A percentile compares a stretch with the other conserved stretches of the same genome.
These are phyloP conservation scores for Malurus alboscapulatus DNA, from an alignment of 2,113 vertebrate species.

Conservation along the genomic window DNA sequence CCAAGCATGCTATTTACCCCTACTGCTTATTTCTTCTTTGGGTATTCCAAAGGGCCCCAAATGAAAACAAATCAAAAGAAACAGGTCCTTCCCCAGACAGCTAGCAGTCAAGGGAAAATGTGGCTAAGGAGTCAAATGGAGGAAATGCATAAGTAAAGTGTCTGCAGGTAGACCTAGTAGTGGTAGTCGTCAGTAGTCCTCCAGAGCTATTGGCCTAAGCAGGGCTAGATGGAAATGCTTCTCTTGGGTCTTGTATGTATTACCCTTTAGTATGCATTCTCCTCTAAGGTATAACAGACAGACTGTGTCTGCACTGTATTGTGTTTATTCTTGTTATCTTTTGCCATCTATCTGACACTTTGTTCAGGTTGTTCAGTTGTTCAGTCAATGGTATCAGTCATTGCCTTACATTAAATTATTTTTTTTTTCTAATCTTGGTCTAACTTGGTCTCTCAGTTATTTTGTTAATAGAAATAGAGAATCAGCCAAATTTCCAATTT, in stretches of 20 bases:
- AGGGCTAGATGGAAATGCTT: not conserved
- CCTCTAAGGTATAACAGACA: not conserved
- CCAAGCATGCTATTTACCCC: not conserved
- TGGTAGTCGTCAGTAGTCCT: not conserved
- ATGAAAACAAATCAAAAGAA: not conserved
- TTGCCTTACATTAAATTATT: not conserved
- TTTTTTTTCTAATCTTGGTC: not conserved
- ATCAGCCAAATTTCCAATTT: conserved; percentile 6
- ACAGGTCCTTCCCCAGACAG: not conserved
- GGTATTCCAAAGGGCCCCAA: not conserved
- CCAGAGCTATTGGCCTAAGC: not conserved
- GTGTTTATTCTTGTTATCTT: conserved; percentile 21
- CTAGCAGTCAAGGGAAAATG: not conserved
- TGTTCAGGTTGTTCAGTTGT: not conserved
- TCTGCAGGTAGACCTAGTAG: not conserved
- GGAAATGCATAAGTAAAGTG: not conserved
- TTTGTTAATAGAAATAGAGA: conserved; percentile 12
- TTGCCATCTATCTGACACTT: not conserved
- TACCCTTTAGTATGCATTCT: not conserved
- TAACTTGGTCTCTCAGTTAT: not conserved
- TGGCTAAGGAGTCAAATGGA: conserved; percentile 5
- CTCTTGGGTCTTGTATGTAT: not conserved
- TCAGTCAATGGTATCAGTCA: not conserved
- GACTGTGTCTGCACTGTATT: not conserved
- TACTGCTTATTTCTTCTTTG: not conserved